Evolutionary conservation across 2,113 vertebrate genomes (phyloP).

Genomic region (Phalacrocorax aristotelis): DNA sequence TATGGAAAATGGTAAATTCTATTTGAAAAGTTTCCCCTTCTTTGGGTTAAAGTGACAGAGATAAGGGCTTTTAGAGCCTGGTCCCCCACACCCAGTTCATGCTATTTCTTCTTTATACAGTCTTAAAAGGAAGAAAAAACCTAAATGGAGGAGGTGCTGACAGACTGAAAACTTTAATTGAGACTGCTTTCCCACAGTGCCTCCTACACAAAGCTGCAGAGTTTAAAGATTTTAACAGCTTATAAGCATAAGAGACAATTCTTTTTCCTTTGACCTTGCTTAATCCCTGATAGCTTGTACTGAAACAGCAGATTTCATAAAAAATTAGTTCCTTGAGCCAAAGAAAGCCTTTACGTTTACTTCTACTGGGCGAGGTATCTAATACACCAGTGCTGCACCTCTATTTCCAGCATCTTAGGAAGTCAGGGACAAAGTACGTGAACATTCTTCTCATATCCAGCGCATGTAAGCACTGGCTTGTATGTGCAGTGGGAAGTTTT

Average conservation of each 20-base stretch:
- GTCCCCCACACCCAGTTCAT: not conserved
- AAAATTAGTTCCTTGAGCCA: not conserved
- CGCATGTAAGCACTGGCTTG: not conserved
- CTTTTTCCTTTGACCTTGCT: slow-evolving; percentile 19
- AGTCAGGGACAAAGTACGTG: not conserved
- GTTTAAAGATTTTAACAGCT: slow-evolving; percentile 35
- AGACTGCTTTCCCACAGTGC: slow-evolving; percentile 38
- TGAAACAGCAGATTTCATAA: not conserved
- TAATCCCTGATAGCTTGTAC: not conserved
- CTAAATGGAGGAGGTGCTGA: slow-evolving; percentile 54
- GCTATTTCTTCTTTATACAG: slow-evolving; percentile 4
- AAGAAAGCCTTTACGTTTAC: not conserved
- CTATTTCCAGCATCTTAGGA: not conserved
- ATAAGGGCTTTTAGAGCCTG: not conserved
- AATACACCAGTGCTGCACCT: not conserved
- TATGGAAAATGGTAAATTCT: not conserved
- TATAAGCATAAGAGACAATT: slow-evolving; percentile 4
- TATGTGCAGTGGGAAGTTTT: not conserved
- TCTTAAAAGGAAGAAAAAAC: slow-evolving; percentile 42
- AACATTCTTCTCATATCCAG: not conserved
- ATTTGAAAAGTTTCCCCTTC: not conserved
- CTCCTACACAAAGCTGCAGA: slow-evolving; percentile 49
- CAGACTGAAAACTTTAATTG: slow-evolving; percentile 52
- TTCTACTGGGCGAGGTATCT: not conserved
- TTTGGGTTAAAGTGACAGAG: not conserved